These are phyloP conservation scores for Zaprionus africanus DNA, from an alignment of 1,140 invertebrate species.

Conservation along the genomic window DNA sequence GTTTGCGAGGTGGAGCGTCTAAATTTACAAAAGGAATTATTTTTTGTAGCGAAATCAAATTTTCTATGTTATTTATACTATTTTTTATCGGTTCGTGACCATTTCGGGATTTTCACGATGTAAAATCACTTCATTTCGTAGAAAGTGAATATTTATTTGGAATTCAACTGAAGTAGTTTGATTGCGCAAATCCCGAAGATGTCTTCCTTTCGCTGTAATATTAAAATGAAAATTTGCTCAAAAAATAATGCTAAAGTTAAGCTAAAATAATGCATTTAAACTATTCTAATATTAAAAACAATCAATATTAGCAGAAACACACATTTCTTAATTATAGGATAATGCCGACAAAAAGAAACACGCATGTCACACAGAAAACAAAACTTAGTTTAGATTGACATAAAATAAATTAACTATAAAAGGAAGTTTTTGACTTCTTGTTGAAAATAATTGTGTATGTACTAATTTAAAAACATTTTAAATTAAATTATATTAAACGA, in stretches of 20 bases:
- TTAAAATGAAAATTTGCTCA: constrained; percentile 75
- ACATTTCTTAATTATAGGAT: constrained; percentile 67
- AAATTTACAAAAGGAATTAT: constrained; percentile 74
- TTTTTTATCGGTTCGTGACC: constrained; percentile 50
- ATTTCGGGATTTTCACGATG: constrained; percentile 16
- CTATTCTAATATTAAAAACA: constrained; percentile 50
- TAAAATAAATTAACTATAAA: constrained; percentile 47
- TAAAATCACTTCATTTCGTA: constrained; percentile 2
- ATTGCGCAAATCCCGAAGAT: constrained; percentile 15
- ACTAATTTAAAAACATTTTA: constrained; percentile 37
- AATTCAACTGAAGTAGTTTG: background rate
- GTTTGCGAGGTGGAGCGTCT: constrained; percentile 63
- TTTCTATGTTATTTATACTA: constrained; percentile 75
- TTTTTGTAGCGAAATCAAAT: constrained; percentile 82
- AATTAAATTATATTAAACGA: constrained; percentile 51
- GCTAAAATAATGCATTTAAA: constrained; percentile 59
- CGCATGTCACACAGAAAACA: constrained; percentile 52
- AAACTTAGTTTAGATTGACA: constrained; percentile 30
- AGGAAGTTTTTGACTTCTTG: constrained; percentile 34
- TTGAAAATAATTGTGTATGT: constrained; percentile 48
- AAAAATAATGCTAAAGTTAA: constrained; percentile 76
- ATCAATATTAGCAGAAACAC: constrained; percentile 18
- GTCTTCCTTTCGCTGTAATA: constrained; percentile 56
- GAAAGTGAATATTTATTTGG: background rate
- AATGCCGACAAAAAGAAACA: constrained; percentile 42